Base-by-base conservation (phyloP, 2,797 vertebrate genomes). In the Microctenopoma steveboyesi region DNA sequence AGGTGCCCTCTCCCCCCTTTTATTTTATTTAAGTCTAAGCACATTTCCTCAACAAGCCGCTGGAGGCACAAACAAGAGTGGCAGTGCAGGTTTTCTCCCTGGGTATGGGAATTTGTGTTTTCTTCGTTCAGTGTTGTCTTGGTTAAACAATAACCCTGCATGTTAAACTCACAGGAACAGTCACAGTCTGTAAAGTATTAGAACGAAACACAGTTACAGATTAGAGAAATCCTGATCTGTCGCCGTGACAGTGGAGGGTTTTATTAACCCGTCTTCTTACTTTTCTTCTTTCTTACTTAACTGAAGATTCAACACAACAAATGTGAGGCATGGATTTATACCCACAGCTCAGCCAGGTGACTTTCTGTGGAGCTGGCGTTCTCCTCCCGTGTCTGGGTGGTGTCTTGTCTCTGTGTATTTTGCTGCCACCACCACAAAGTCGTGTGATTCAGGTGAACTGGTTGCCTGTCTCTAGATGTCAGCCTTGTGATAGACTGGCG, bases 141-240 rank as follows among this genome's bases (percentile, higher is more conserved):
- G 22, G 72, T 89, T 86, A 89, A 86, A 85, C 12, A 80, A 48
- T 86, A 84, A 81, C 60, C 28, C 18, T 12, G 28, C 7, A 22
- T 46, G 45, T 16, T 70, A 35, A 35, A 71, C 42, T 78, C 14
- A 45, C 64, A 60, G 28, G 63, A 52, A 47, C 25, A 74, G 35
- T 18, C 60, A 48, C 14, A 8, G 10, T 12, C 37, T n/a, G 22
- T 52, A 46, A 66, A 50, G 55, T 18, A n/a, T 63, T 28, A 11
- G 13, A 22, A 15, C 6, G 28, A 46, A 40, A 55, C 51, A 18
- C 13, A 75, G 65, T 81, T 71, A 77, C 48, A 27, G 43, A 70
- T 64, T 65, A 39, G 64, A 16, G 39, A 18, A 13, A 35, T 4
- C 12, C 11, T 16, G 27, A 12, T 12, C n/a, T n/a, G 2, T 12